These are phyloP conservation scores for Pelodiscus sinensis DNA, from an alignment of 2,113 vertebrate genomes.

Conservation along the genomic window DNA sequence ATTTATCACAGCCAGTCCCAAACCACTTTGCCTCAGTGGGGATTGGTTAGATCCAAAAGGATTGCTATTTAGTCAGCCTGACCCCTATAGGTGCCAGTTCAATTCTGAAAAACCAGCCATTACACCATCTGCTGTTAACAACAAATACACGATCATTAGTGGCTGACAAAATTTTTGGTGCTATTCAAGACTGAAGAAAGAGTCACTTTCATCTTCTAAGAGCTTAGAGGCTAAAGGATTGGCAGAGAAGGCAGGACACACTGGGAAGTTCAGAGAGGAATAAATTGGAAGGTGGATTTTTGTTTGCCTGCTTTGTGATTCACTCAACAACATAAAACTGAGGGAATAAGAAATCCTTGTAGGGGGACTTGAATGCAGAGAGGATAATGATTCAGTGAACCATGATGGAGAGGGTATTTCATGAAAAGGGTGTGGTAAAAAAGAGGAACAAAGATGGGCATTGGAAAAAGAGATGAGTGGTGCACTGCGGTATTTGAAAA, in stretches of 20 bases:
- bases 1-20: neutral
- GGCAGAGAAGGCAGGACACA: neutral
- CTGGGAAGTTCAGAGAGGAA: neutral
- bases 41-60: neutral
- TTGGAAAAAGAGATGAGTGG: neutral
- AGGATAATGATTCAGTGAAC: neutral
- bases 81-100: neutral
- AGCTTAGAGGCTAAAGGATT: neutral
- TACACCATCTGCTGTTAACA: neutral
- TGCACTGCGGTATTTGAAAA: neutral
- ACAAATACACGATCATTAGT: neutral
- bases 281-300: neutral
- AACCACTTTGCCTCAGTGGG: neutral
- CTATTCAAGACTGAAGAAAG: neutral
- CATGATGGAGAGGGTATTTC: neutral
- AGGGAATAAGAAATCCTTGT: fast-evolving
- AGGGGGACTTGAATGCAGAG: neutral
- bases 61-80: neutral
- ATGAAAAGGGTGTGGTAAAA: neutral
- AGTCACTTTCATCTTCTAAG: too few relatives aligned
- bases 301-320: neutral
- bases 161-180: fast-evolving
- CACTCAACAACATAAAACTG: neutral
- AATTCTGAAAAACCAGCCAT: neutral
- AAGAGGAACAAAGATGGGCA: neutral